phyloP scores from a whole-genome alignment of 2,797 vertebrate genomes.

The Sciurus vulgaris region DNA sequence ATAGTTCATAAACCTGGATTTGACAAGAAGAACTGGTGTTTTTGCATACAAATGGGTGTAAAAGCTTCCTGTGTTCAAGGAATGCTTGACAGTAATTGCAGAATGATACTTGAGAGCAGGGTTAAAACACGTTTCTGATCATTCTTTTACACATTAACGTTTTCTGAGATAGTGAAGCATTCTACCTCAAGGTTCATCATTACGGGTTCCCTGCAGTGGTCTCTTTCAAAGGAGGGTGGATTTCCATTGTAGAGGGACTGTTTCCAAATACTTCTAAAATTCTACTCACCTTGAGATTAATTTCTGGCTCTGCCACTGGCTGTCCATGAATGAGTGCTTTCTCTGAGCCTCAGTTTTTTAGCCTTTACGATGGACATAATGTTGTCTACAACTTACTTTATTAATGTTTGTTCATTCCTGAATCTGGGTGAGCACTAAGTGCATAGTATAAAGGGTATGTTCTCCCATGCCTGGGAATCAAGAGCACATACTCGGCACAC shows the following conservation, averaged over 20 bases:
- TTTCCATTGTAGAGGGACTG: background rate
- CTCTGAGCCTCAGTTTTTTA: background rate
- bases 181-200: background rate
- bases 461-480: background rate
- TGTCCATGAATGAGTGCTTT: background rate
- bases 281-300: background rate
- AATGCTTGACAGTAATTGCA: background rate
- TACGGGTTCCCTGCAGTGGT: background rate
- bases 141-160: constrained; percentile 45
- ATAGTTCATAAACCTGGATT: background rate
- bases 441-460: background rate
- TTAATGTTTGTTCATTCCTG: constrained; percentile 6
- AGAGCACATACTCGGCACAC: background rate
- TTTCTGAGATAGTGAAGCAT: constrained; percentile 5
- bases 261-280: background rate
- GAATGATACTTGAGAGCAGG: background rate
- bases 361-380: background rate
- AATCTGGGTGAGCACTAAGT: background rate
- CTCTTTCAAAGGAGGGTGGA: background rate
- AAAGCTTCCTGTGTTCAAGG: background rate
- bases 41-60: background rate
- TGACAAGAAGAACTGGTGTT: background rate
- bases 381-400: background rate
- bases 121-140: constrained; percentile 2
- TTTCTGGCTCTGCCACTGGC: background rate